phyloP scores from a whole-genome alignment of 2,888 invertebrate genomes.

The Phalera bucephala region DNA sequence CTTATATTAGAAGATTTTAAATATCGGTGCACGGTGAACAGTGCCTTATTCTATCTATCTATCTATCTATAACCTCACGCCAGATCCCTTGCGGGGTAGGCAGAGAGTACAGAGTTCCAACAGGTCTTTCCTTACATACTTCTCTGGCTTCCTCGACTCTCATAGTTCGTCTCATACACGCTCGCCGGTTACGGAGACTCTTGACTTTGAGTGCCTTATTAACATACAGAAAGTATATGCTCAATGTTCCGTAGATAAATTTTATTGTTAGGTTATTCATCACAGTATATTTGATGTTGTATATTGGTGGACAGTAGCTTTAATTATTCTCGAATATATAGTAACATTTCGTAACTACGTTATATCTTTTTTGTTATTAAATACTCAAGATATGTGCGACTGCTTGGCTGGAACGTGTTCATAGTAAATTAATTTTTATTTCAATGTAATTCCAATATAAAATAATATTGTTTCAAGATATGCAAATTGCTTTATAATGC shows the following conservation, averaged over 20 bases:
- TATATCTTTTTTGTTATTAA: constrained; percentile 11
- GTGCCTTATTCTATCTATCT: no score
- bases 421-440: constrained; percentile 30
- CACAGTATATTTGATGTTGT: constrained; percentile 5
- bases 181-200: no score
- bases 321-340: constrained; percentile 4
- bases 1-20: neutral
- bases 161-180: no score
- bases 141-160: no score
- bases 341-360: no score
- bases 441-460: constrained; percentile 26
- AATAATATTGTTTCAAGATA: constrained; percentile 30
- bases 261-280: constrained; percentile 6
- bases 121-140: no score
- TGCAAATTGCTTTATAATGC: constrained; percentile 68
- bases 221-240: constrained; percentile 13
- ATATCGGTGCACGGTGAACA: constrained; percentile 3
- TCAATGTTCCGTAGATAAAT: constrained; percentile 13
- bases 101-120: no score
- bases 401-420: constrained; percentile 47
- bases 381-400: constrained; percentile 62
- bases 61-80: no score
- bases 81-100: no score
- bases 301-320: constrained; percentile 8
- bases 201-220: no score